Conservation (phyloP, 2,888 invertebrate species). For the Eupithecia subfuscata region DNA sequence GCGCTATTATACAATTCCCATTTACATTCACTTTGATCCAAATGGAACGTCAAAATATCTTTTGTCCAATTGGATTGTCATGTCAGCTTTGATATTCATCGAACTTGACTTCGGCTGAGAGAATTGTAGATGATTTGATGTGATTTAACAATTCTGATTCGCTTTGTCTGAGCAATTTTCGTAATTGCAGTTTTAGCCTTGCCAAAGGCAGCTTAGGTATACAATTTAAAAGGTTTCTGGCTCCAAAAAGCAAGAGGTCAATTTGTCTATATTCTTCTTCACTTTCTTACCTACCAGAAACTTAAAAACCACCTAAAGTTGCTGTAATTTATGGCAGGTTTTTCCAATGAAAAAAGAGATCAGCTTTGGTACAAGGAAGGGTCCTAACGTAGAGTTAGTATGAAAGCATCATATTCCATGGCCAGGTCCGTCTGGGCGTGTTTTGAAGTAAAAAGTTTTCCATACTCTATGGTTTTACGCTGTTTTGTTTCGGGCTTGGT, state of each 20-base stretch:
- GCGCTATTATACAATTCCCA: conserved; percentile 13
- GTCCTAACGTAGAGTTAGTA: too few species aligned
- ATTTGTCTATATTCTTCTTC: not conserved
- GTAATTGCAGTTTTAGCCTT: conserved; percentile 5
- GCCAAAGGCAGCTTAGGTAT: not conserved
- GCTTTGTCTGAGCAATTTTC: conserved; percentile 15
- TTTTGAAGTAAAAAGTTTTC: too few species aligned
- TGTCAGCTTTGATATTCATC: conserved; percentile 19
- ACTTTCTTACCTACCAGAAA: not conserved
- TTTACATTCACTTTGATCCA: conserved; percentile 20
- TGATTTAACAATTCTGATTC: conserved; percentile 22
- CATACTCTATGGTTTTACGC: too few species aligned
- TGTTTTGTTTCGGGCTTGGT: too few species aligned
- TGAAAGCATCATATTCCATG: too few species aligned
- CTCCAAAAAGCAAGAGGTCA: not conserved
- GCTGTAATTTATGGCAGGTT: too few species aligned
- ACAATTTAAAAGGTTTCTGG: not conserved
- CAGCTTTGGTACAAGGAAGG: too few species aligned
- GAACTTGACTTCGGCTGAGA: conserved; percentile 14
- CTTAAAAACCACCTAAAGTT: too few species aligned
- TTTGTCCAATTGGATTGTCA: conserved; percentile 22
- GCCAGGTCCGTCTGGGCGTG: too few species aligned
- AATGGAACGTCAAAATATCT: conserved; percentile 18
- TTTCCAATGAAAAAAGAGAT: too few species aligned
- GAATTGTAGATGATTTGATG: conserved; percentile 23